phyloP scores from a whole-genome alignment of 2,888 invertebrate species.

The Marasmarcha lunaedactyla region DNA sequence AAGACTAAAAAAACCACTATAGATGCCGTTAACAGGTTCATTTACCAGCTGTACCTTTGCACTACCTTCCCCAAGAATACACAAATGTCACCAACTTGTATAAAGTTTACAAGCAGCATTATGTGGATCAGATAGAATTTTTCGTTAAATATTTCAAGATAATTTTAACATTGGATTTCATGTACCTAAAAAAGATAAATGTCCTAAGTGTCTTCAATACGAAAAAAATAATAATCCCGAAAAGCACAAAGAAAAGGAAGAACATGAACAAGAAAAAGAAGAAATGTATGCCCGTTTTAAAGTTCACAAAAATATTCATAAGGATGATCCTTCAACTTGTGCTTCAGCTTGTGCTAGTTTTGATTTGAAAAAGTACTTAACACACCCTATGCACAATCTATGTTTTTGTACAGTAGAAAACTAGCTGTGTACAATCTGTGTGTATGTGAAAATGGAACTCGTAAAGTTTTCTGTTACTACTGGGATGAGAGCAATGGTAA shows the following conservation, averaged over 20 bases:
- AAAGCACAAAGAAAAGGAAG: not conserved
- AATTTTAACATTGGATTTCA: slow-evolving; percentile 17
- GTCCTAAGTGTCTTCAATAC: slow-evolving; percentile 11
- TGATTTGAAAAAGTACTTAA: slow-evolving; percentile 14
- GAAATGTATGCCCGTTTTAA: no score
- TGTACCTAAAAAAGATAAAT: slow-evolving; percentile 18
- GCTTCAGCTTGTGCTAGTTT: slow-evolving; percentile 10
- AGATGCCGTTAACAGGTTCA: slow-evolving; percentile 10
- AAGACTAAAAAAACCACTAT: slow-evolving; percentile 6
- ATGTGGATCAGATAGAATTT: slow-evolving; percentile 9
- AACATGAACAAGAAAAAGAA: slow-evolving; percentile 7
- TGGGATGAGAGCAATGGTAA: not conserved
- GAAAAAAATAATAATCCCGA: not conserved
- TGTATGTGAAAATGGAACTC: slow-evolving; percentile 12
- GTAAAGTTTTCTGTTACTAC: slow-evolving; percentile 8
- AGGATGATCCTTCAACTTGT: no score
- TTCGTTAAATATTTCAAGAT: slow-evolving; percentile 15
- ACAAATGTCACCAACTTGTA: slow-evolving; percentile 13
- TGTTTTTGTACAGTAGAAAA: slow-evolving; percentile 12
- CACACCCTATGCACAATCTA: slow-evolving; percentile 14
- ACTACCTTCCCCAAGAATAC: slow-evolving; percentile 12
- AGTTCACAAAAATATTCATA: no score
- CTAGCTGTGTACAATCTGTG: slow-evolving; percentile 11
- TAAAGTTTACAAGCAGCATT: slow-evolving; percentile 11
- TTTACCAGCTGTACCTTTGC: slow-evolving; percentile 17